Conservation (phyloP, 2,113 vertebrate genomes). For the Nymphicus hollandicus region DNA sequence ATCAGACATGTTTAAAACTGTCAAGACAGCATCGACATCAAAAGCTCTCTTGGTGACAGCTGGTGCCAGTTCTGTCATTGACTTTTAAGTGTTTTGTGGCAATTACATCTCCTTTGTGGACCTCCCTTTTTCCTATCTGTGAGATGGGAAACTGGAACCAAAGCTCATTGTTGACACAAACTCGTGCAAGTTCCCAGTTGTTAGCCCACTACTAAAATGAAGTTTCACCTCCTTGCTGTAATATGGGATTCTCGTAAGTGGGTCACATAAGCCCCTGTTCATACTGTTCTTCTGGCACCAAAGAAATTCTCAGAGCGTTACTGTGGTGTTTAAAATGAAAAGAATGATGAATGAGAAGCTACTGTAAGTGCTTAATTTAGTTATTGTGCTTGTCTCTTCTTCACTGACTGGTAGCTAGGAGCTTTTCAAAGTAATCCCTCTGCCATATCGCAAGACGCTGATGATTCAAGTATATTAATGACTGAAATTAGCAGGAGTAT, state of each 20-base stretch:
- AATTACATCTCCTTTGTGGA: background rate
- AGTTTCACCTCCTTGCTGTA: background rate
- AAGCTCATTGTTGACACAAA: background rate
- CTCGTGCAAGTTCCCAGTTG: rapidly evolving
- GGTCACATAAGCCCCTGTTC: rapidly evolving
- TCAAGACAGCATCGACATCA: background rate
- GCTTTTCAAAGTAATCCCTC: background rate
- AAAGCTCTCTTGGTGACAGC: background rate
- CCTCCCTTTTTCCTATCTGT: background rate
- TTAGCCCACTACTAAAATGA: background rate
- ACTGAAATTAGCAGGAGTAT: background rate
- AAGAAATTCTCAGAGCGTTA: background rate
- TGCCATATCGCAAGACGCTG: background rate
- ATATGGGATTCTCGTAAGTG: background rate
- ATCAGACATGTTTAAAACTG: background rate
- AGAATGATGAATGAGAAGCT: background rate
- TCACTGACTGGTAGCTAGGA: background rate
- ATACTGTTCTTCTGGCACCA: background rate
- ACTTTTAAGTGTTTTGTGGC: background rate
- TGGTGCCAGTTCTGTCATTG: background rate
- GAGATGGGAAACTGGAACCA: background rate
- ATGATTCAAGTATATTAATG: background rate
- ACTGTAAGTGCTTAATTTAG: background rate
- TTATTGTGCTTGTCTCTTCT: background rate
- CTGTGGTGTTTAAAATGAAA: background rate